These are phyloP conservation scores for Pseudochaenichthys georgianus DNA, from an alignment of 2,797 vertebrate genomes.

Conservation along the genomic window DNA sequence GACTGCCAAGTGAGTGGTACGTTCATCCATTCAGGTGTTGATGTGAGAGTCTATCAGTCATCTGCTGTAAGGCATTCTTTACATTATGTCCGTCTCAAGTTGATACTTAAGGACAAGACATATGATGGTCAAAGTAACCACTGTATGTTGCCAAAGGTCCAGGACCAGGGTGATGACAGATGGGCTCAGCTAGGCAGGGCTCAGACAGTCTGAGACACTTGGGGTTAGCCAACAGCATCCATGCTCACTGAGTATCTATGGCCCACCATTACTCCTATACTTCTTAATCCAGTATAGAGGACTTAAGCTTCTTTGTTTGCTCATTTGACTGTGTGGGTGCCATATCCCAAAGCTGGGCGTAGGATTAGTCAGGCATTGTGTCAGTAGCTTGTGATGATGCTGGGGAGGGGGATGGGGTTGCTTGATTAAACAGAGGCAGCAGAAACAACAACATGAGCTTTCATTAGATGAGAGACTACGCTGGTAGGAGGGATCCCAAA, in stretches of 20 bases:
- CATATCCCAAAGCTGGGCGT: slow-evolving; percentile 60
- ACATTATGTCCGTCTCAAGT: background rate
- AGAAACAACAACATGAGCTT: slow-evolving; percentile 53
- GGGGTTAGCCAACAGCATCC: slow-evolving; percentile 35
- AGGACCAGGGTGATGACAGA: slow-evolving; percentile 64
- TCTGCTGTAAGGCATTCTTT: slow-evolving; percentile 3
- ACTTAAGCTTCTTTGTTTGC: slow-evolving; percentile 79
- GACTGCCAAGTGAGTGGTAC: background rate
- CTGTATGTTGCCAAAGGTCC: slow-evolving; percentile 8
- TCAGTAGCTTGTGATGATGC: slow-evolving; percentile 66
- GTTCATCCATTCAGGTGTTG: background rate
- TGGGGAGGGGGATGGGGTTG: slow-evolving; percentile 24
- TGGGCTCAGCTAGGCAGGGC: slow-evolving; percentile 64
- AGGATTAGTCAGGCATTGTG: slow-evolving; percentile 74
- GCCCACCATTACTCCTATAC: slow-evolving; percentile 59
- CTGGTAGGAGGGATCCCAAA: slow-evolving; percentile 25
- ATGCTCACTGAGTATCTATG: slow-evolving; percentile 47
- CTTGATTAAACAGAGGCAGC: slow-evolving; percentile 53
- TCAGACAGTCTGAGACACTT: slow-evolving; percentile 74
- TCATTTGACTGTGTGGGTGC: slow-evolving; percentile 78
- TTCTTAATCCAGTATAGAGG: slow-evolving; percentile 70
- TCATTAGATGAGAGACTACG: slow-evolving; percentile 33
- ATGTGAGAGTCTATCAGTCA: background rate
- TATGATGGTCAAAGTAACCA: slow-evolving; percentile 14
- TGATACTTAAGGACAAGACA: background rate